Evolutionary conservation across 2,113 vertebrate genomes (phyloP).

Genomic region (Jaculus jaculus): DNA sequence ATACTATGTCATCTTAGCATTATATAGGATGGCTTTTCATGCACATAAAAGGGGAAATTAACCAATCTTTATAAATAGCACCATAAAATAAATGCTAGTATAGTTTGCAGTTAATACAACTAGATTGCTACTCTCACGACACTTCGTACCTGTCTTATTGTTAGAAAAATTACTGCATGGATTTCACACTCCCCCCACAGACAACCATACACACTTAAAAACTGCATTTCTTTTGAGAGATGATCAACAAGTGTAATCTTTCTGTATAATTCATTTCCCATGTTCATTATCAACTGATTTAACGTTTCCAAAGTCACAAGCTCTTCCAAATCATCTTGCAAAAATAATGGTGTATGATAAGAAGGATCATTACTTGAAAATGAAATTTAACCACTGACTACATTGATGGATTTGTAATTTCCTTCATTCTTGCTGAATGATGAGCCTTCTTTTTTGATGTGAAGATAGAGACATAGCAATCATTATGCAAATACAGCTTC

Average conservation of each 20-base stretch:
- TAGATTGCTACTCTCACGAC: not conserved
- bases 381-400: constrained; percentile 37
- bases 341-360: constrained; percentile 42
- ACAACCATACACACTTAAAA: not conserved
- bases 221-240: not conserved
- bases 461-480: constrained; percentile 8
- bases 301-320: constrained; percentile 40
- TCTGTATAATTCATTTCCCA: constrained; percentile 3
- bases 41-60: not conserved
- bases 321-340: constrained; percentile 20
- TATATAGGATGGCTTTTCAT: not conserved
- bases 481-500: constrained; percentile 36
- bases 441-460: constrained; percentile 43
- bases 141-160: not conserved
- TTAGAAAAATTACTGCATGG: not conserved
- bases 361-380: constrained; percentile 12
- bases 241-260: not conserved
- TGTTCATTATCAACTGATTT: constrained; percentile 25
- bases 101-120: not conserved
- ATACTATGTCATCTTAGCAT: not conserved
- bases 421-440: constrained; percentile 36
- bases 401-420: constrained; percentile 28
- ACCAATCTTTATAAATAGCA: not conserved
- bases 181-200: not conserved
- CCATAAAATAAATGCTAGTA: not conserved